phyloP scores from a whole-genome alignment of 2,113 vertebrate genomes.

The Chionomys nivalis region DNA sequence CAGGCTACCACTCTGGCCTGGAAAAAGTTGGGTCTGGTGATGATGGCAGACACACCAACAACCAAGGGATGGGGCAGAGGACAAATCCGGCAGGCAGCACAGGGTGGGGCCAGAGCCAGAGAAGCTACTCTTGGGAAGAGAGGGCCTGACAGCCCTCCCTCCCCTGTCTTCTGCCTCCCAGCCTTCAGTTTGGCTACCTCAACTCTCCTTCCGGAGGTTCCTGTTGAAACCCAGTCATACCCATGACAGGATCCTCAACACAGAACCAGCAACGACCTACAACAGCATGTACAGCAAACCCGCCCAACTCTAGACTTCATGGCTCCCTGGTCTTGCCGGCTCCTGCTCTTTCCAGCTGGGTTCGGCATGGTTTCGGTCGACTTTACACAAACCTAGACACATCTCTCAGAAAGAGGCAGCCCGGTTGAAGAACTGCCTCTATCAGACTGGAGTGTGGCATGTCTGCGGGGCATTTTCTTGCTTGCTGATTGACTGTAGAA shows the following conservation, averaged over 20 bases:
- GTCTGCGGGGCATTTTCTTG: background rate
- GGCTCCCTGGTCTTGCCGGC: background rate
- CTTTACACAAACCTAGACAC: background rate
- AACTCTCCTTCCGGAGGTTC: background rate
- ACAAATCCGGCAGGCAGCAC: background rate
- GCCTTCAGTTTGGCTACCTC: background rate
- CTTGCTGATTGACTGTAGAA: background rate
- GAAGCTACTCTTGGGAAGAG: background rate
- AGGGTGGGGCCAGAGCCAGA: background rate
- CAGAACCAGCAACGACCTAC: background rate
- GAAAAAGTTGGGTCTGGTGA: background rate
- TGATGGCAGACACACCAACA: too few relatives aligned
- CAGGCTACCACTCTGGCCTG: background rate
- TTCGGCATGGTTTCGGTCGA: background rate
- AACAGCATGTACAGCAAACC: background rate
- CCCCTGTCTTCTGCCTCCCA: too few relatives aligned
- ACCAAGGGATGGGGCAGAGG: too few relatives aligned
- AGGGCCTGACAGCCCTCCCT: too few relatives aligned
- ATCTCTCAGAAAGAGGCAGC: background rate
- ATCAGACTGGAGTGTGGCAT: accelerated
- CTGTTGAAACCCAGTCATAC: background rate
- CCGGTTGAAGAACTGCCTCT: background rate
- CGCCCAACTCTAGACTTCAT: background rate
- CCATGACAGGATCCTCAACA: background rate
- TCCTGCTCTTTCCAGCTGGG: background rate